phyloP scores from a whole-genome alignment of 2,113 vertebrate genomes.

The Urocolius indicus region DNA sequence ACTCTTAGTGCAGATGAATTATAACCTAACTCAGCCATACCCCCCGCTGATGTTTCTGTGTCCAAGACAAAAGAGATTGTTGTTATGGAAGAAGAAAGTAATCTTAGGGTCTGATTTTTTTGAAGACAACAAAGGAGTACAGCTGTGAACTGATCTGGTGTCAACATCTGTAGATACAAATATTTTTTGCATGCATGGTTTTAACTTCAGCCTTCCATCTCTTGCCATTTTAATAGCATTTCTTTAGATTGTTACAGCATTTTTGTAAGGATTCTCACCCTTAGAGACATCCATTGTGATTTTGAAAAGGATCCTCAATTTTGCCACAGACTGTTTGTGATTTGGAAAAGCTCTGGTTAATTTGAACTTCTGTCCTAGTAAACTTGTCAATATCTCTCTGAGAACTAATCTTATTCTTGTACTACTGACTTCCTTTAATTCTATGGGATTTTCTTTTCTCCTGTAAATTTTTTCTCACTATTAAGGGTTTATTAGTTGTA shows the following conservation, averaged over 20 bases:
- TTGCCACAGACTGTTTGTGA: neutral
- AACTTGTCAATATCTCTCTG: neutral
- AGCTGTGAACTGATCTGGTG: neutral
- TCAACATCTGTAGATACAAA: neutral
- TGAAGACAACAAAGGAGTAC: neutral
- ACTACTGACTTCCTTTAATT: neutral
- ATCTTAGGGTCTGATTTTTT: neutral
- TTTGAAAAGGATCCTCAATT: neutral
- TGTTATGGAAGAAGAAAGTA: neutral
- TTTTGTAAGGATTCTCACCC: neutral
- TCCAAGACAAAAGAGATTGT: neutral
- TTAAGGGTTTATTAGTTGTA: neutral
- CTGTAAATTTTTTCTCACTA: neutral
- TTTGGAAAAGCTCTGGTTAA: neutral
- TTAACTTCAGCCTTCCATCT: neutral
- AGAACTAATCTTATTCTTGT: neutral
- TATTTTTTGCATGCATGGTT: neutral
- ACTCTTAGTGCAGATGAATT: conserved; percentile 24
- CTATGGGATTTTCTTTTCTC: fast-evolving
- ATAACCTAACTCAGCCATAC: neutral
- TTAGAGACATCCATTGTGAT: neutral
- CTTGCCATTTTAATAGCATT: neutral
- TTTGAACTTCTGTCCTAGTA: neutral
- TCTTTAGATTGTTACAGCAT: neutral
- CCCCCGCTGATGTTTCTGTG: neutral